A percentile compares a stretch with the other conserved stretches of the same genome.
Evolutionary conservation across 1,140 invertebrate species (phyloP).

Genomic region (Drosophila bocqueti): DNA sequence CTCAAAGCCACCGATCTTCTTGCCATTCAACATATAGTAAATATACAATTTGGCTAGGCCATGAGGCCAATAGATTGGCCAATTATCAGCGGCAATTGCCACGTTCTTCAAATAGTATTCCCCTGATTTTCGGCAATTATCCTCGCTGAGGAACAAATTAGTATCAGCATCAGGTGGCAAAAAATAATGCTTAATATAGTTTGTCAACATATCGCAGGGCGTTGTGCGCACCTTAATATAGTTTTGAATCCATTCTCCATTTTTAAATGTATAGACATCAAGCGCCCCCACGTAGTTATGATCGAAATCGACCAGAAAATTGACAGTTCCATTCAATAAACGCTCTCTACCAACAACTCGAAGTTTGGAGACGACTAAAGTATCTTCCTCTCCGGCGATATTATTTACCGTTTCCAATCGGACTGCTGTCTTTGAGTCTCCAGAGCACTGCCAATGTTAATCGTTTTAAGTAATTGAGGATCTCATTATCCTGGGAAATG

Average conservation of each 20-base stretch:
- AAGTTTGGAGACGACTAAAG: neutral
- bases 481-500: no score
- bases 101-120: neutral
- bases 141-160: neutral
- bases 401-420: neutral
- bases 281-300: neutral
- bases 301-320: neutral
- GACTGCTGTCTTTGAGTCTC: neutral
- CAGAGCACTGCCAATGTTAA: neutral
- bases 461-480: neutral
- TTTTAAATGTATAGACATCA: neutral
- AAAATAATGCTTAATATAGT: neutral
- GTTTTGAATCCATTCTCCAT: neutral
- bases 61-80: neutral
- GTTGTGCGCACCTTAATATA: no score
- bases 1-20: neutral
- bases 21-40: neutral
- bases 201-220: no score
- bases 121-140: neutral
- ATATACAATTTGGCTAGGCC: fast-evolving
- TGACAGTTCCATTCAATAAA: neutral
- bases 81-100: neutral
- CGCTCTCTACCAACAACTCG: neutral
- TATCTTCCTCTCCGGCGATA: neutral
- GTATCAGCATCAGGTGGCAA: neutral